Evolutionary conservation across 2,888 invertebrate genomes (phyloP), one percentile per base, ranked within the genome.

Genomic region (Drosophila tanythrix): DNA sequence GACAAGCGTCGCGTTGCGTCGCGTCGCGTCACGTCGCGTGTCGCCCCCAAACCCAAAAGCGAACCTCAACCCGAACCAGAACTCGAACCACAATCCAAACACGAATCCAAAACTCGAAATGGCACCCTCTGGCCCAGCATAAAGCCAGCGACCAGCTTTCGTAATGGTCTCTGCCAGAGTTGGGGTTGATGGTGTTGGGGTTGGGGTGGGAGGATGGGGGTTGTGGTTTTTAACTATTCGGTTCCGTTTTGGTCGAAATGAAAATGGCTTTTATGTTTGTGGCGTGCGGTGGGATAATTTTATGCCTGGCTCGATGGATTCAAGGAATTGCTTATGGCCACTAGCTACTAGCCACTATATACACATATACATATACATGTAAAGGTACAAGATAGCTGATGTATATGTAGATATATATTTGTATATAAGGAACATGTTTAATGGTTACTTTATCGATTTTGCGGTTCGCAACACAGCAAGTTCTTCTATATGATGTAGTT

Each of bases 251-350:
- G 60, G 79, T 68, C 52, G 70, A 90, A 90, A 90, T 84, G 85
- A 87, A 87, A 90, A 90, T 87, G 87, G 90, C 80, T 89, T 90
- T 89, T 90, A 89, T 82, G 82, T 58, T 75, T 61, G 76, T 87
- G 75, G 87, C 87, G 86, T 87, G 86, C 82, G 69, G 69, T 76
- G 82, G 57, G 88, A 82, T 87, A 90, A 89, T 87, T 87, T 87
- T 76, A 81, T 74, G 66, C 60, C 74, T 65, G 67, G 51, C 65
- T 35, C 72, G 31, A 25, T 51, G 63, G 74, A 77, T 86, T 77
- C 85, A 76, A 76, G 73, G 88, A 84, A 84, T 85, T 80, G 72
- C 87, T 82, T 66, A 67, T 66, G 67, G 73, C 59, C 53, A 60
- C 55, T 29, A 43, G n/a, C 27, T 25, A 33, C 43, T 52, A 46